These are phyloP conservation scores for Ptycholaimellus sp. DNA, from an alignment of 2,888 invertebrate genomes.

Conservation along the genomic window DNA sequence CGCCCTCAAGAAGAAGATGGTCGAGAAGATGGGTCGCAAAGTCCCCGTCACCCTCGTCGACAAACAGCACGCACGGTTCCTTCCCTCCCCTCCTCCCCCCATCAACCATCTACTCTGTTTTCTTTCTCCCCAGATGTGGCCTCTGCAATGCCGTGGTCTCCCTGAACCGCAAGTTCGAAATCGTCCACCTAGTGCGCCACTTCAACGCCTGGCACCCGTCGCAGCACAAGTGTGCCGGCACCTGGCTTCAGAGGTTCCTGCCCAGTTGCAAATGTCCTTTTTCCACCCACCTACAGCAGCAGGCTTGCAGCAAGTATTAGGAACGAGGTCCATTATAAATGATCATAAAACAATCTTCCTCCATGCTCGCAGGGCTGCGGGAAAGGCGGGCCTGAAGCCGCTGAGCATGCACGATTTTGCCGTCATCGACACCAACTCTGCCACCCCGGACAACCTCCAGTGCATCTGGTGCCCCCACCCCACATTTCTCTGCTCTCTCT, in stretches of 20 bases:
- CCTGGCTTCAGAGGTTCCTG: slow-evolving; percentile 13
- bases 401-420: slow-evolving; percentile 16
- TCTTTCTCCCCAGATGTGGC: not conserved
- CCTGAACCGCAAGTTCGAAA: slow-evolving; percentile 22
- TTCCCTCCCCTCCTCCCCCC: slow-evolving; percentile 14
- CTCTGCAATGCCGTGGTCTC: slow-evolving; percentile 11
- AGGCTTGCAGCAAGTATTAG: too few relatives aligned
- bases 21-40: slow-evolving; percentile 21
- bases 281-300: too few relatives aligned
- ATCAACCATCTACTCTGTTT: not conserved
- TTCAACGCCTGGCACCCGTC: slow-evolving; percentile 25
- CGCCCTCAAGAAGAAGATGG: slow-evolving; percentile 18
- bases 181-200: slow-evolving; percentile 21
- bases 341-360: too few relatives aligned
- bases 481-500: not conserved
- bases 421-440: slow-evolving; percentile 15
- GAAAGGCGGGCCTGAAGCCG: slow-evolving; percentile 10
- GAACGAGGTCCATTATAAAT: too few relatives aligned
- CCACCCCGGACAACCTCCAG: slow-evolving; percentile 17
- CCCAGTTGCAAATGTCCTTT: slow-evolving; percentile 3
- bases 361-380: too few relatives aligned
- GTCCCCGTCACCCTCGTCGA: slow-evolving; percentile 21
- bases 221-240: slow-evolving; percentile 19
- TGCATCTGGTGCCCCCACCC: slow-evolving; percentile 15
- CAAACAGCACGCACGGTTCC: slow-evolving; percentile 21